Evolutionary conservation across 2,888 invertebrate species (phyloP), one percentile per base, ranked within the genome.

Genomic region (Tethea ocularis): DNA sequence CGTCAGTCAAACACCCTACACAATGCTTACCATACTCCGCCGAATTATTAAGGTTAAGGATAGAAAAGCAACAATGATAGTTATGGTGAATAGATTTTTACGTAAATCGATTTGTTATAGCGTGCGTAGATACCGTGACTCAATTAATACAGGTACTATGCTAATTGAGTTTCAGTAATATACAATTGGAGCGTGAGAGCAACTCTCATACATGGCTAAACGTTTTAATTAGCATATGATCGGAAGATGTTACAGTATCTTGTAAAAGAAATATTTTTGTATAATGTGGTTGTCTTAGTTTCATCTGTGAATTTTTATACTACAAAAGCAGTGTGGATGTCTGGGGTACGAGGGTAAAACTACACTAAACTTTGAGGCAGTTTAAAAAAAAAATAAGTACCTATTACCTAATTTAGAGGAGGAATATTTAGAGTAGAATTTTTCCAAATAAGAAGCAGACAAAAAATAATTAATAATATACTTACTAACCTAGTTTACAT

Each of bases 21-120:
- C 78, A 80, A 81, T 77, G 20, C 46, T 46, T 46, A 73, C 69
- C 71, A 68, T 46, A 46, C 46, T 5, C 20, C 20, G 17, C 60
- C 63, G 59, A 68, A 67, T 74, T 80, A 90, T 87, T 89, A 90
- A 91, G 90, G 91, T 91, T 87, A 91, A 91, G 89, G 90, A 91
- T 90, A 86, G 73, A 76, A 85, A 83, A 83, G 76, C 70, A 51
- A 56, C 61, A 58, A 69, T 64, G 72, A 73, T 73, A 61, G 68
- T 66, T 64, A 33, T 33, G 33, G 13, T 13, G 13, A 13, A 33
- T 33, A 1, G 33, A 71, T 72, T 81, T 86, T 87, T 83, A 74
- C 72, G 74, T 78, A 80, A 80, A 84, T 81, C 75, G 77, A 86
- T 87, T 82, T 72, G 80, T 71, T 71, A 78, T 77, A 75, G 70